phyloP scores from a whole-genome alignment of 2,797 vertebrate genomes.

The Characodon lateralis region DNA sequence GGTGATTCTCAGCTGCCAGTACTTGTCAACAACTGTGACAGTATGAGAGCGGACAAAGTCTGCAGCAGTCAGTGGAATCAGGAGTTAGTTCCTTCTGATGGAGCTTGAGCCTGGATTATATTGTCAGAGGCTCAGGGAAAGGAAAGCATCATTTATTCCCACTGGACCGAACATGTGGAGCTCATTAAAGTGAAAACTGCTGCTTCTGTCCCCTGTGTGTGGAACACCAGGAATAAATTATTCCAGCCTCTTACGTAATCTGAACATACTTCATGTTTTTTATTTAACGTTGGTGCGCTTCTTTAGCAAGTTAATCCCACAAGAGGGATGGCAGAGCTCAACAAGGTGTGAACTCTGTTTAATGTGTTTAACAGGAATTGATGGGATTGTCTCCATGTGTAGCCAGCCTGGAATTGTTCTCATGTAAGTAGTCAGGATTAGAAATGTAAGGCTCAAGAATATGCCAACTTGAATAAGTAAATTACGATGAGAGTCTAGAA shows the following conservation, averaged over 20 bases:
- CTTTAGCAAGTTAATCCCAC: background rate
- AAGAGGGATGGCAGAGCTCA: background rate
- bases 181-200: slow-evolving; percentile 7
- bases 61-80: background rate
- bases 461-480: background rate
- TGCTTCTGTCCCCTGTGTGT: background rate
- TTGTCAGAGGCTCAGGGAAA: slow-evolving; percentile 5
- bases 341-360: background rate
- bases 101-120: background rate
- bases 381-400: background rate
- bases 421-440: background rate
- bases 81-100: background rate
- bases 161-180: slow-evolving; percentile 5
- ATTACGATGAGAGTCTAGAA: background rate
- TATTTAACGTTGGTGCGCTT: background rate
- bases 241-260: background rate
- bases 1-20: background rate
- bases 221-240: background rate
- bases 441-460: background rate
- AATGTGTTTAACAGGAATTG: background rate
- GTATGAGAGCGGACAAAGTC: background rate
- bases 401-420: background rate
- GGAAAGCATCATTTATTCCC: slow-evolving; percentile 4
- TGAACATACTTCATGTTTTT: background rate
- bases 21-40: background rate